Base-by-base conservation (phyloP, 2,113 vertebrate species). In the Gallinago paraguaiae region DNA sequence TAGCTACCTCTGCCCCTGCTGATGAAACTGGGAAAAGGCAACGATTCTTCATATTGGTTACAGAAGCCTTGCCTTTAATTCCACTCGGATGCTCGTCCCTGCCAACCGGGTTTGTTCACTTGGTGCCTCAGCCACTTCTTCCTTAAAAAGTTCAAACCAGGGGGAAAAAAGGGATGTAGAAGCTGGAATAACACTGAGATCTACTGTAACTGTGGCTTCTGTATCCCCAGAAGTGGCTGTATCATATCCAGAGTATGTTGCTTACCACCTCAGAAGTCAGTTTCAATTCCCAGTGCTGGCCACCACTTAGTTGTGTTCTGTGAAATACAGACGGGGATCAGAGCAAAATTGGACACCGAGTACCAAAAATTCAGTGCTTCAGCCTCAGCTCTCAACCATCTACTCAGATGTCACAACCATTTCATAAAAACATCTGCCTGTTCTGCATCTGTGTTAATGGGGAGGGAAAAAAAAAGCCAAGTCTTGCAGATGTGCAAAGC, bases 281-380 rank as follows among this genome's bases (percentile, higher is more conserved):
- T 43, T 46, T 45, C 71, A 74, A 16, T 10, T 72, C 41, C 71
- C 45, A 59, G 12, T 15, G 12, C 9, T 50, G 60, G 23, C 46
- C 20, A 0, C 20, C 33, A 54, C 11, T 67, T 39, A 33, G 7
- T 39, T 1, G 1, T 1, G 0, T 22, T 16, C 24, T 64, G 30
- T 54, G 39, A 86, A 82, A 68, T 20, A 48, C 35, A 84, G 27
- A 23, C 23, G 45, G 28, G 2, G 8, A 37, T 56, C 41, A 51
- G 4, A 77, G 37, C n/a, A 67, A 56, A 74, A 41, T 28, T 13
- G 41, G 60, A 45, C 71, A 69, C 2, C 3, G 35, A 30, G 15
- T 37, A 56, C 30, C 19, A 35, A 72, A 37, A 28, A 13, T 10
- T 30, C 79, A 31, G 31, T 41, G 43, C 77, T 25, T 82, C 74